Base-by-base conservation (phyloP, 2,113 vertebrate genomes). In the Australoheros scitulus region DNA sequence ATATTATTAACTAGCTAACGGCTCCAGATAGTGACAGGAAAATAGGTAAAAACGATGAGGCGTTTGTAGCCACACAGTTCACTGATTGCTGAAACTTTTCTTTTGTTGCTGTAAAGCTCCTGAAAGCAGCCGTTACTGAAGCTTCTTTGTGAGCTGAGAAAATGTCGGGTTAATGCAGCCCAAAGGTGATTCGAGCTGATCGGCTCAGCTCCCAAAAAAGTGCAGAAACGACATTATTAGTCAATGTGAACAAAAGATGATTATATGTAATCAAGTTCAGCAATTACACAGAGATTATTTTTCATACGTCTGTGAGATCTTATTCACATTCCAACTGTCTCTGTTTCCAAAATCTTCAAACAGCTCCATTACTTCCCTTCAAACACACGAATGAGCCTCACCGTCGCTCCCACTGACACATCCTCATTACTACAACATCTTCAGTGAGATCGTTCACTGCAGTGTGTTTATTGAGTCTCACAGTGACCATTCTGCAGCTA, bases 181-280 rank as follows among this genome's bases (percentile, higher is more conserved):
- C 22, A 77, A 58, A 41, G 17, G 41, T 47, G 29, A 26, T 61
- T 34, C 6, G 5, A 7, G 34, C 32, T 43, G 60, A 58, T 65
- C 20, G 34, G 10, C 26, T 68, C 22, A 22, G 60, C 11, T 22
- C 55, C 24, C 9, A 57, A 8, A 20, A 36, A 65, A 47, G 60
- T 20, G 7, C 52, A 76, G 50, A 56, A 61, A 34, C 22, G 26
- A 6, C 52, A 50, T 29, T 77, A 59, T 29, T 18, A 20, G n/a
- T 56, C 22, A 65, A 20, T 34, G 36, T 4, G 65, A 52, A 38
- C 36, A 55, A 20, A 72, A 56, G 76, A 72, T 56, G 64, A 78
- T 79, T 74, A 79, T 8, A 57, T 13, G 22, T 84, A 13, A 83
- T 83, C 57, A 83, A 41, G 8, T 11, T 36, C 10, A 57, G 22